phyloP scores from a whole-genome alignment of 2,113 vertebrate species.

The Ptychochromis oligacanthus region DNA sequence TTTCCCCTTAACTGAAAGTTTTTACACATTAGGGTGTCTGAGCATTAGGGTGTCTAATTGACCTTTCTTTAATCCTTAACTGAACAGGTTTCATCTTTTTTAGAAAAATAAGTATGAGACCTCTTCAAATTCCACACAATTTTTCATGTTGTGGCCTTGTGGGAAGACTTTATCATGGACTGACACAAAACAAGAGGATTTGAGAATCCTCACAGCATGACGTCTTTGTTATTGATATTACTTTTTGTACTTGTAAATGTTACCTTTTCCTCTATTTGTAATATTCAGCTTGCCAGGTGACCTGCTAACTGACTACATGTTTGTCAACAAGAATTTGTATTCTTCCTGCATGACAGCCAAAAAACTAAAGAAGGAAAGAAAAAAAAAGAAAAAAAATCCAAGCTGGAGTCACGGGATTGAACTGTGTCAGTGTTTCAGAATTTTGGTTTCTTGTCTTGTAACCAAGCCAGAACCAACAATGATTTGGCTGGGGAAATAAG shows the following conservation, averaged over 20 bases:
- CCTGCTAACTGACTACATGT: not conserved
- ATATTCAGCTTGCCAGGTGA: conserved; percentile 9
- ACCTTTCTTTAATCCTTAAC: not conserved
- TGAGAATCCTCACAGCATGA: not conserved
- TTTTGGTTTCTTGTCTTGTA: not conserved
- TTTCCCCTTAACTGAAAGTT: conserved; percentile 25
- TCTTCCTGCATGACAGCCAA: not conserved
- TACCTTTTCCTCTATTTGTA: not conserved
- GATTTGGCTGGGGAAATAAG: not conserved
- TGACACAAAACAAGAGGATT: not conserved
- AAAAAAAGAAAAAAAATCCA: conserved; percentile 13
- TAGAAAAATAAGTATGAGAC: not conserved
- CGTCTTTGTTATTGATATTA: not conserved
- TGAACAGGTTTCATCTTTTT: not conserved
- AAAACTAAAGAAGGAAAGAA: not conserved
- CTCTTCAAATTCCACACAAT: not conserved
- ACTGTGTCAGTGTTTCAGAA: not conserved
- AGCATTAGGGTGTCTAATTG: not conserved
- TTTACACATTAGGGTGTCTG: not conserved
- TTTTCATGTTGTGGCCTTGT: not conserved
- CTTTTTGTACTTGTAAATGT: not conserved
- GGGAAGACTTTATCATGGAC: not conserved
- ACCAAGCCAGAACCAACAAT: not conserved
- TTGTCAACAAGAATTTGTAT: not conserved
- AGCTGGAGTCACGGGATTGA: not conserved